Evolutionary conservation across 2,888 invertebrate species (phyloP).

Genomic region (Stenolophus ochropezus): DNA sequence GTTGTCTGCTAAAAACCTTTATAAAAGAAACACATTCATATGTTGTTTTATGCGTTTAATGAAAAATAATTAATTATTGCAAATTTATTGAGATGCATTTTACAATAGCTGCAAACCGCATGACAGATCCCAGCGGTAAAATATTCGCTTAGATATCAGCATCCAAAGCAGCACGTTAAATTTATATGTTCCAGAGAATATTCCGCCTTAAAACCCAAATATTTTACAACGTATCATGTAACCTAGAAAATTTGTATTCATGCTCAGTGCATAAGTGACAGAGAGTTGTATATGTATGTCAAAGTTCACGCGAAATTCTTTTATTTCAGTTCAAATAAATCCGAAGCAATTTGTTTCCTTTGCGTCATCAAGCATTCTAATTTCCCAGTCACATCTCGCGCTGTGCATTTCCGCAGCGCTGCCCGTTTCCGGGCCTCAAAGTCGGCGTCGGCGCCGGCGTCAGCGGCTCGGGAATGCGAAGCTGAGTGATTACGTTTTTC

Average conservation of each 20-base stretch:
- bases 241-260: constrained; percentile 26
- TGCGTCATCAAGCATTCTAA: constrained; percentile 44
- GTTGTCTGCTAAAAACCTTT: too few species aligned
- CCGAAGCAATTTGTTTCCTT: constrained; percentile 44
- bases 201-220: constrained; percentile 1
- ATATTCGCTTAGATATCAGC: not conserved
- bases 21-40: too few species aligned
- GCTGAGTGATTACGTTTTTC: constrained; percentile 53
- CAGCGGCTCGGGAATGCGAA: too few species aligned
- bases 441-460: too few species aligned
- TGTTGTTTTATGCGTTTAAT: too few species aligned
- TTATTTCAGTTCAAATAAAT: constrained; percentile 41
- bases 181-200: not conserved
- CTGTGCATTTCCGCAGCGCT: too few species aligned
- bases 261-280: constrained; percentile 17
- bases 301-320: constrained; percentile 27
- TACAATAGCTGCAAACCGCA: too few species aligned
- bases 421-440: not conserved
- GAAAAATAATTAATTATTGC: too few species aligned
- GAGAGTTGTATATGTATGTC: constrained; percentile 24
- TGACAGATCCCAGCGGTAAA: not conserved
- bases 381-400: constrained; percentile 29
- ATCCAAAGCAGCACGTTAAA: not conserved
- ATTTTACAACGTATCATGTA: constrained; percentile 12
- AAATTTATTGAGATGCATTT: too few species aligned